Conservation (phyloP, 2,888 invertebrate genomes). For the Acanthosepion esculentum region DNA sequence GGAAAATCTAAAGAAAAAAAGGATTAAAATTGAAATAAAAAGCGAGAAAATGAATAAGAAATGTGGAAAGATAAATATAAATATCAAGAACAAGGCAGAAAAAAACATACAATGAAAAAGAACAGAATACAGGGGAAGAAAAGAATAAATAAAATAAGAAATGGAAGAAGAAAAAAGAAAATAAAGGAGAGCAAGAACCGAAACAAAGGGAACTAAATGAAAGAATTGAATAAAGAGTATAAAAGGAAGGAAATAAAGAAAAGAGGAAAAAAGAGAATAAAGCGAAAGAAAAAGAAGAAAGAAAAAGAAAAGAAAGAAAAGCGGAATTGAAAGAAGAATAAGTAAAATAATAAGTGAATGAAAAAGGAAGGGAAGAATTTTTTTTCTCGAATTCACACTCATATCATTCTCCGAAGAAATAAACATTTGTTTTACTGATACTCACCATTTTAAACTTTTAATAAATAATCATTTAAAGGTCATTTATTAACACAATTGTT, state of each 20-base stretch:
- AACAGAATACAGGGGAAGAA: background rate
- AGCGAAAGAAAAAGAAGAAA: background rate
- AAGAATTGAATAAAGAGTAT: background rate
- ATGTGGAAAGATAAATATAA: background rate
- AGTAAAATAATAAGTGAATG: too few species aligned
- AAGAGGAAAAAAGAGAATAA: background rate
- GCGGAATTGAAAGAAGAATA: background rate
- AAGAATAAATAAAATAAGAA: background rate
- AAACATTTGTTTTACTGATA: too few species aligned
- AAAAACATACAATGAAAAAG: background rate
- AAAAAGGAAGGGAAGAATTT: background rate
- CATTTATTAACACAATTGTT: too few species aligned
- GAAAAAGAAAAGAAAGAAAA: background rate
- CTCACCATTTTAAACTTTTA: too few species aligned
- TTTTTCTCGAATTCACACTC: too few species aligned
- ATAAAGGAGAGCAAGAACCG: background rate
- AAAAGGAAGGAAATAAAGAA: background rate
- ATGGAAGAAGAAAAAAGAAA: too few species aligned
- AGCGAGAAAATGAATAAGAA: background rate
- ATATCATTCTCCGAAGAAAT: too few species aligned
- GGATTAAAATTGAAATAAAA: too few species aligned
- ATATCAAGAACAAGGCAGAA: background rate
- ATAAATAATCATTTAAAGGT: too few species aligned
- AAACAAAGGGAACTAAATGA: background rate
- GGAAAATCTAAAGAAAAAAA: too few species aligned